Evolutionary conservation across 2,888 invertebrate species (phyloP), one percentile per base, ranked within the genome.

Genomic region (Oscheius sp.): DNA sequence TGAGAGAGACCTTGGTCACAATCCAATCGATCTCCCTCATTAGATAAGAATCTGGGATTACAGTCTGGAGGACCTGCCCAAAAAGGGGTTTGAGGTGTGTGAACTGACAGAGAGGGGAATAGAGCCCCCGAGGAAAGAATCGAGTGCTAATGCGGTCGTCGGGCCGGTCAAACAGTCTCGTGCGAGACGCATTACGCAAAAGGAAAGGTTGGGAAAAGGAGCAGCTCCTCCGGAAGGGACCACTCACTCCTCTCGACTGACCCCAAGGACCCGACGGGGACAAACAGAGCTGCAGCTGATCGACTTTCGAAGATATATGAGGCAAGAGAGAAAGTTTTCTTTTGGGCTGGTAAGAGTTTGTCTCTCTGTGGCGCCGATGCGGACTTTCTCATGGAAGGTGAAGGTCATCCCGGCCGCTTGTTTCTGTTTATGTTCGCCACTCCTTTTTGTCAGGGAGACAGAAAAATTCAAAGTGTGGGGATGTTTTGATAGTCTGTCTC

Each of bases 111-210:
- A 68, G 53, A 33, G 68, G 42, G 63, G 63, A 63, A 63, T 63
- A 63, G 63, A 63, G 63, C 63, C 63, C 66, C 7, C n/a, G 68
- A 55, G 55, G 32, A 29, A 35, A 51, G 68, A 53, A 35, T 68
- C 68, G 68, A 68, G 68, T 68, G 68, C 68, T 68, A 68, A 68
- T 68, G 68, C 68, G 68, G 55, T 55, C 63, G 47, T 63, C 63
- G 63, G 63, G 68, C 13, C 68, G 68, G 68, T 37, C 68, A 68
- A 68, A 68, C 68, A 68, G 68, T 68, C 68, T 53, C 68, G 68
- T 68, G 68, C 53, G 68, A 53, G 55, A 37, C 68, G 68, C 42
- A 68, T 68, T 68, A 68, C 68, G 53, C 35, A 32, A 10, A 47
- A 50, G 63, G 32, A 48, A 47, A 48, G 13, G 42, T 21, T 4